Evolutionary conservation across 2,113 vertebrate species (phyloP).

Genomic region (Dinomys branickii): DNA sequence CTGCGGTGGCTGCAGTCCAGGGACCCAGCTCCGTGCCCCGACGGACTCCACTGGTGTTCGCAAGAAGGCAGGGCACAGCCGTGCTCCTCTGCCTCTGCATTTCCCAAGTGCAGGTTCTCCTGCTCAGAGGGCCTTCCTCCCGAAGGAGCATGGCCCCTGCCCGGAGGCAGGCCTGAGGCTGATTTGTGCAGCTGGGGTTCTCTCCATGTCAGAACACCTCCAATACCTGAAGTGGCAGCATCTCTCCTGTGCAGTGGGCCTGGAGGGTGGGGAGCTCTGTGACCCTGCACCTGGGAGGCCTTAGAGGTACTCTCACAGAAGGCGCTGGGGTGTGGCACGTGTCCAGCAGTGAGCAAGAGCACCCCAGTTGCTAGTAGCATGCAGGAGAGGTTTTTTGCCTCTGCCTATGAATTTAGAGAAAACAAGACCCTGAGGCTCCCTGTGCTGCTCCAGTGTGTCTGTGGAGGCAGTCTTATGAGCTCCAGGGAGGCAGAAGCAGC

Average conservation of each 20-base stretch:
- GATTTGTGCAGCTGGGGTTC: neutral
- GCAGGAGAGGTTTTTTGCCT: neutral
- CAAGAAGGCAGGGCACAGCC: neutral
- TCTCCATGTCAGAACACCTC: neutral
- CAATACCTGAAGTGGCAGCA: neutral
- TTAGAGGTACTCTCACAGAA: neutral
- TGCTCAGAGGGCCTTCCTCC: neutral
- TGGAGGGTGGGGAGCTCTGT: neutral
- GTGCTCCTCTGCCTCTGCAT: neutral
- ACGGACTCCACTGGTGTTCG: neutral
- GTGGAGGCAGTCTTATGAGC: neutral
- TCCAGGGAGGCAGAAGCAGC: neutral
- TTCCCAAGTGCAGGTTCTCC: neutral
- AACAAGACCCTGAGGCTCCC: neutral
- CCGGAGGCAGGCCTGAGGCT: neutral
- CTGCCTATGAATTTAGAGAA: neutral
- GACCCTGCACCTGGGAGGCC: neutral
- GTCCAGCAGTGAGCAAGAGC: neutral
- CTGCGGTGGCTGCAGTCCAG: neutral
- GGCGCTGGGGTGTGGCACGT: neutral
- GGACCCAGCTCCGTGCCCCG: neutral
- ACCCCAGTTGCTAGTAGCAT: neutral
- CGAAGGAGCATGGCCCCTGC: neutral
- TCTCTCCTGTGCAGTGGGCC: neutral
- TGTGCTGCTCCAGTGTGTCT: neutral